phyloP scores from a whole-genome alignment of 2,888 invertebrate genomes.

The Uloborus plumipes region DNA sequence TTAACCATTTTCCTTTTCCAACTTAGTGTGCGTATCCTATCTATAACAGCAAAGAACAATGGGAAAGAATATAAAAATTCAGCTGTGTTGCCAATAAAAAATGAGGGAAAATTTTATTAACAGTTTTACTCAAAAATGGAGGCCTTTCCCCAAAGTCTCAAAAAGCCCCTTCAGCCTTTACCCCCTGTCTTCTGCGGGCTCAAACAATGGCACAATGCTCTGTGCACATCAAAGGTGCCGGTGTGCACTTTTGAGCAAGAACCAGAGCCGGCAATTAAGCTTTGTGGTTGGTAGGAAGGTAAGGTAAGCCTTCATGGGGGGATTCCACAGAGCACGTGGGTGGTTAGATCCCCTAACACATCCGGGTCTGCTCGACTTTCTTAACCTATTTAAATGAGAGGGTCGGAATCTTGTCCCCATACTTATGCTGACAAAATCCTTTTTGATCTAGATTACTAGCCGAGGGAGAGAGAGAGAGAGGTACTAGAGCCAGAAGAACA shows the following conservation, averaged over 20 bases:
- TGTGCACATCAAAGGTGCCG: constrained; percentile 48
- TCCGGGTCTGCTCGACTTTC: constrained; percentile 33
- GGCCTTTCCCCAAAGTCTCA: background rate
- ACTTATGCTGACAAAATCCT: no score
- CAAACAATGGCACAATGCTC: constrained; percentile 30
- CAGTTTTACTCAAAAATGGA: constrained; percentile 13
- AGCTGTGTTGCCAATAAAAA: no score
- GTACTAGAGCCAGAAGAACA: no score
- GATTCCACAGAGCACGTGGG: constrained; percentile 37
- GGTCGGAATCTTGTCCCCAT: background rate
- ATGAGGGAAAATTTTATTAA: constrained; percentile 10
- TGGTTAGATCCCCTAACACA: constrained; percentile 20
- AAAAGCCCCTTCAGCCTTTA: background rate
- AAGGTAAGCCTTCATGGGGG: constrained; percentile 11
- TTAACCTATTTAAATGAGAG: constrained; percentile 44
- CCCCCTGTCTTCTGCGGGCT: constrained; percentile 7
- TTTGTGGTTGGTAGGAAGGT: constrained; percentile 6
- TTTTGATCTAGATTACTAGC: no score
- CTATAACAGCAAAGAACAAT: no score
- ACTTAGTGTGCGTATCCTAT: no score
- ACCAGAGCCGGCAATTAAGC: constrained; percentile 40
- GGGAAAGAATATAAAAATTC: no score
- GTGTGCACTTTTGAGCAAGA: background rate
- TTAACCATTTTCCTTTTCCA: no score
- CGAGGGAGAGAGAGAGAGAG: no score